These are phyloP conservation scores for Sciurus vulgaris DNA, from an alignment of 2,797 vertebrate species.

Conservation along the genomic window DNA sequence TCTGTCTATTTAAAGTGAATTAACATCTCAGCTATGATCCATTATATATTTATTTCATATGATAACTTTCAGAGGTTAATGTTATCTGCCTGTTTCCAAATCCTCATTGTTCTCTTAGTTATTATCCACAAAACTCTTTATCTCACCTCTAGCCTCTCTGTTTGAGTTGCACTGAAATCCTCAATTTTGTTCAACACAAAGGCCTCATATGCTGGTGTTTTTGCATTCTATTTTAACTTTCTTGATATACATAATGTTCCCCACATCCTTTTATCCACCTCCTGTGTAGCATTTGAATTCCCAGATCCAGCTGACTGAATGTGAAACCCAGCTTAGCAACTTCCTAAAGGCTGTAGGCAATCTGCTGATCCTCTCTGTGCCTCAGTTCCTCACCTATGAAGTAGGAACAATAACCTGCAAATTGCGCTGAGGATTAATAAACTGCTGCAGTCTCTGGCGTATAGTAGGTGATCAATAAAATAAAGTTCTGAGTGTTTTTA, in stretches of 20 bases:
- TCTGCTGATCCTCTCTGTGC: background rate
- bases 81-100: conserved; percentile 48
- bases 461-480: background rate
- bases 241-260: background rate
- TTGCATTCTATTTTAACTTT: background rate
- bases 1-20: conserved; percentile 62
- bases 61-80: conserved; percentile 48
- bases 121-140: conserved; percentile 3
- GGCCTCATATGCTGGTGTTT: background rate
- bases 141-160: conserved; percentile 15
- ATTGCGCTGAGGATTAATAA: background rate
- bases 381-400: background rate
- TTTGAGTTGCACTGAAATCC: background rate
- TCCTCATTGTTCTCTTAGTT: conserved; percentile 43
- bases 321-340: background rate
- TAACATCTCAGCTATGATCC: conserved; percentile 5
- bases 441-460: background rate
- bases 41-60: conserved; percentile 59
- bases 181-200: conserved; percentile 34
- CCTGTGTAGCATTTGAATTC: background rate
- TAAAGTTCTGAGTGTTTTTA: background rate
- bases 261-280: background rate
- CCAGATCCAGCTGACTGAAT: background rate
- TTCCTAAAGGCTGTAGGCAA: background rate
- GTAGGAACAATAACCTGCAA: background rate